Percentiles rank a stretch among this genome's conserved stretches.
These are phyloP conservation scores for Harpagifer antarcticus DNA, from an alignment of 2,797 vertebrate species.

Conservation along the genomic window DNA sequence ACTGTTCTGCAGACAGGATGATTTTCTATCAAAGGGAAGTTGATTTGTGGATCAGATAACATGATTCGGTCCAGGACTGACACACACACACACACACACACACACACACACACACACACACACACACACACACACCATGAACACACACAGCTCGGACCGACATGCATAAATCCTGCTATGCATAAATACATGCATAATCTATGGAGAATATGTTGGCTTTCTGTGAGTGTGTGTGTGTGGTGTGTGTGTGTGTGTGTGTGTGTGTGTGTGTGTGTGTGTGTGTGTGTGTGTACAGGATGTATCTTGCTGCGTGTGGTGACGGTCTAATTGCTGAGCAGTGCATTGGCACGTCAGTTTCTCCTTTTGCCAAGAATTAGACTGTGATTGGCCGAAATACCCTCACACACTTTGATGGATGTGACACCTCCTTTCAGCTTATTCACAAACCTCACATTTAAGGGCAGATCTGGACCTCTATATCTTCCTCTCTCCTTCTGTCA, in stretches of 20 bases:
- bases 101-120: not conserved
- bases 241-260: not conserved
- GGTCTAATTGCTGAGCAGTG: constrained; percentile 29
- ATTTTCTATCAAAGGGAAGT: constrained; percentile 12
- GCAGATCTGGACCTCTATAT: too few relatives aligned
- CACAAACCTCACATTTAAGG: too few relatives aligned
- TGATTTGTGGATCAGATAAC: constrained; percentile 51
- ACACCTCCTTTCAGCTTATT: too few relatives aligned
- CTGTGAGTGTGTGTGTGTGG: constrained; percentile 5
- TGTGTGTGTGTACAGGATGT: not conserved
- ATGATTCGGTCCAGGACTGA: too few relatives aligned
- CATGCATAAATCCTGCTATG: constrained; percentile 70
- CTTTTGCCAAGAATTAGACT: constrained; percentile 19
- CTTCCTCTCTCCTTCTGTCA: too few relatives aligned
- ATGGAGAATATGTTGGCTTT: constrained; percentile 23
- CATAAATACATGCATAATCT: constrained; percentile 76
- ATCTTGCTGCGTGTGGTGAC: not conserved
- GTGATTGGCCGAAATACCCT: constrained; percentile 19
- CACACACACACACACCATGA: not conserved
- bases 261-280: not conserved
- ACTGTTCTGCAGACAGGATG: not conserved
- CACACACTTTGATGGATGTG: not conserved
- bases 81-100: constrained; percentile 1
- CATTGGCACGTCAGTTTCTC: constrained; percentile 16
- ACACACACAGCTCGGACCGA: constrained; percentile 30